Evolutionary conservation across 2,888 invertebrate species (phyloP), one percentile per base, ranked within the genome.

Genomic region (Fragum fragum): DNA sequence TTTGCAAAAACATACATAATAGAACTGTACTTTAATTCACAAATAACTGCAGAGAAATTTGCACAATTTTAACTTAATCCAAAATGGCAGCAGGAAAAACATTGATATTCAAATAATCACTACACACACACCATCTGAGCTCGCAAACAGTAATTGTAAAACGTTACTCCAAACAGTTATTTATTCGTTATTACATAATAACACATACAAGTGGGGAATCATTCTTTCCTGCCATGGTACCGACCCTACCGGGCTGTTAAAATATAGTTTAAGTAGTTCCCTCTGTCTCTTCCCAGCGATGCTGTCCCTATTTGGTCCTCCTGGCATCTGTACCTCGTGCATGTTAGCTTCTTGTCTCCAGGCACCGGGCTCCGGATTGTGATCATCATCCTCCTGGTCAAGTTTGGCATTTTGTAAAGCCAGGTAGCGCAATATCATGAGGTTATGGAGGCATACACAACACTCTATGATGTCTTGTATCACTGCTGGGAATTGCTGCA

Each of bases 361-460:
- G 7, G 29, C 32, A 28, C 66, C 66, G n/a, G 66, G 66, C 36
- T 36, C 39, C 7, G 36, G 36, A 36, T 66, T 66, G 36, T 66
- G 66, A 9, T 66, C 66, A 14, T 66, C 36, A 36, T 66, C 66
- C 21, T 66, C 66, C 66, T 36, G 14, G 18, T 61, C 39, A 28
- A 66, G 39, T 16, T 39, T 16, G 66, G 66, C 36, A 83, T 81
- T 16, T 86, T 47, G n/a, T 39, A 28, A 16, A n/a, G n/a, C n/a
- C n/a, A n/a, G n/a, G n/a, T n/a, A n/a, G n/a, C n/a, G n/a, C n/a
- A n/a, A n/a, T n/a, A 79, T 32, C 75, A 86, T 79, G 11, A 84
- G 39, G 73, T 87, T 87, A 73, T 79, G 81, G 1, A 87, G 78
- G 52, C 7, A 16, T 69, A 73, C 16, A 87, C 69, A 71, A 69